A percentile compares a stretch with the other conserved stretches of the same genome.
Conservation (phyloP, 2,797 vertebrate genomes). For the Phoeniculus purpureus region DNA sequence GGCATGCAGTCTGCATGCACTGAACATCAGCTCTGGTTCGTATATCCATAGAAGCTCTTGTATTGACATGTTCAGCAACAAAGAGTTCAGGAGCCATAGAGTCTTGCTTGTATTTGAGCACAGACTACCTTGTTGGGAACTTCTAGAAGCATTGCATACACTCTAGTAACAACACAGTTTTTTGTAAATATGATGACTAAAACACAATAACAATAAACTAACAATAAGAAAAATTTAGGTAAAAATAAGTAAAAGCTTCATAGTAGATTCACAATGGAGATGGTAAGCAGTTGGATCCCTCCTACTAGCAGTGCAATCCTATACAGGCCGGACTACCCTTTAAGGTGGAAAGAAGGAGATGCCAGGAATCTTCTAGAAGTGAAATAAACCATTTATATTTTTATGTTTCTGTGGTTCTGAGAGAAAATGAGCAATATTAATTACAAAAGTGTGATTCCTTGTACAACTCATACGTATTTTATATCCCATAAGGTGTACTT, state of each 20-base stretch:
- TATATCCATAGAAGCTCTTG: neutral
- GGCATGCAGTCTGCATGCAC: neutral
- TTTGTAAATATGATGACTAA: neutral
- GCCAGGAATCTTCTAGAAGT: neutral
- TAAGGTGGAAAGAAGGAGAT: neutral
- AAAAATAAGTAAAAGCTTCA: neutral
- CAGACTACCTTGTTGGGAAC: neutral
- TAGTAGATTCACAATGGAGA: neutral
- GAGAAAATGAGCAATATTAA: neutral
- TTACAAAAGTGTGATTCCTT: neutral
- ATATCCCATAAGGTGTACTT: neutral
- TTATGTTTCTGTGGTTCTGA: neutral
- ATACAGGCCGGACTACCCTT: neutral
- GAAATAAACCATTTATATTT: neutral
- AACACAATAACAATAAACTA: neutral
- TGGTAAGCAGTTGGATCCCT: neutral
- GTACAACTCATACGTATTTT: neutral
- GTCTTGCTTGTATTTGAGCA: neutral
- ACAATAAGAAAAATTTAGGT: neutral
- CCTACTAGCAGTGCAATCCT: neutral
- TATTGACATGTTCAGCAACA: neutral
- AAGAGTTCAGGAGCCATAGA: neutral
- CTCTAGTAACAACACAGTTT: rapidly evolving
- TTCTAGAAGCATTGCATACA: neutral
- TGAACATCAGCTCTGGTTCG: neutral